These are phyloP conservation scores for Amphimedon queenslandica DNA, from an alignment of 37 sponge, comb jelly and placozoan species.

Conservation along the genomic window DNA sequence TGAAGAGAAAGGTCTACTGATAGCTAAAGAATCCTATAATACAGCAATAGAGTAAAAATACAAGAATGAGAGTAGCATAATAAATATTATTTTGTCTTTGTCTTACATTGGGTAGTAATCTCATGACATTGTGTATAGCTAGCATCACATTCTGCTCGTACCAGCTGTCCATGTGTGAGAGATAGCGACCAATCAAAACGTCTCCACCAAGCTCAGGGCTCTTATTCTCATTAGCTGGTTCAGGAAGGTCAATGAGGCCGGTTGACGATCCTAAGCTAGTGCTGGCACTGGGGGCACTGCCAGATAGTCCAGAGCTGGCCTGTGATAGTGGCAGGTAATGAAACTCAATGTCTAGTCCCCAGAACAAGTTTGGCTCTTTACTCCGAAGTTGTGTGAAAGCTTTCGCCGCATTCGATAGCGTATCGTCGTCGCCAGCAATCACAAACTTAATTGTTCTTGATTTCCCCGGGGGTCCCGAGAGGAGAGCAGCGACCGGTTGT, in stretches of 20 bases:
- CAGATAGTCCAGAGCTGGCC: not conserved
- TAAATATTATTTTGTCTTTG: not conserved
- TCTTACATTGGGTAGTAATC: slow-evolving; percentile 70
- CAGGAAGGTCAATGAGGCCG: slow-evolving; percentile 30
- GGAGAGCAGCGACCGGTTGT: not conserved
- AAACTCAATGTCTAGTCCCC: slow-evolving; percentile 49
- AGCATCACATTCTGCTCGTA: slow-evolving; percentile 82
- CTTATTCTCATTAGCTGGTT: slow-evolving; percentile 23
- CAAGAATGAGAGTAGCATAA: not conserved
- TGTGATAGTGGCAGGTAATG: slow-evolving; percentile 66
- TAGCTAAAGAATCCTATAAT: not conserved
- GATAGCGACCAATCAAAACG: slow-evolving; percentile 70
- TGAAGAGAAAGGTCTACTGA: not conserved
- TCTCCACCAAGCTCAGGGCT: slow-evolving; percentile 48
- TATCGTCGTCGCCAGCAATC: slow-evolving; percentile 56
- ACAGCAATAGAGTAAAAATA: not conserved
- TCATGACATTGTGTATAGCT: slow-evolving; percentile 63
- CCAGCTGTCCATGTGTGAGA: slow-evolving; percentile 87
- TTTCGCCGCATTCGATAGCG: slow-evolving; percentile 34
- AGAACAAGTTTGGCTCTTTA: slow-evolving; percentile 55
- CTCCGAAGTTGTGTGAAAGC: slow-evolving; percentile 55
- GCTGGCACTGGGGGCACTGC: not conserved
- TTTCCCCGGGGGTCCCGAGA: not conserved
- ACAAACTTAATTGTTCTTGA: slow-evolving; percentile 22
- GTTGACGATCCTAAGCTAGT: no score